Base-by-base conservation (phyloP, 2,113 vertebrate species). In the Motacilla alba region DNA sequence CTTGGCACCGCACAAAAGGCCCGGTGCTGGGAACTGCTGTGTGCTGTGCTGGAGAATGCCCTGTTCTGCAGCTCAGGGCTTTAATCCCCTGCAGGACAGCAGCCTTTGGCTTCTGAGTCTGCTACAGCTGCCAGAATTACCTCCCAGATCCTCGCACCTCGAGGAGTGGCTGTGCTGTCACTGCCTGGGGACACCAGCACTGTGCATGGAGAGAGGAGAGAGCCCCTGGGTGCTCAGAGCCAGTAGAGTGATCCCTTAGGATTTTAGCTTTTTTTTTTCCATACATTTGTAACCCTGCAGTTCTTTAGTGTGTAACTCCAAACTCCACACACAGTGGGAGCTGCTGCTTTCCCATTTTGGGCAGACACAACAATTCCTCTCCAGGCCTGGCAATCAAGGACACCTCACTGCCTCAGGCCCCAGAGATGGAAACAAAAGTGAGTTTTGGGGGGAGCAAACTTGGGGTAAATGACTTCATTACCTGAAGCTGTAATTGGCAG, bases 121-220 rank as follows among this genome's bases (percentile, higher is more conserved):
- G 47, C 8, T 10, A 4, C 2, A 76, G 62, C 7, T 52, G 81
- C n/a, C 55, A 62, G 0, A 0, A 0, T 22, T 60, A 59, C 46
- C 28, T 16, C 62, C 1, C 26, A 30, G 13, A 0, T 2, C 56
- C n/a, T 39, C 27, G 44, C 6, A 4, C 5, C 60, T 16, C 2
- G 3, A 47, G 85, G 24, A 33, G 6, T 33, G 80, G 30, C 62
- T 0, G 0, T 33, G 60, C 56, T 78, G 56, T 19, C n/a, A 6
- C 56, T 53, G 78, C 78, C 24, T 7, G 30, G 74, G 43, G 58
- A 46, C 26, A 21, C 11, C 6, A 9, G 30, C 14, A 5, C 1
- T 2, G 11, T 4, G 39, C 6, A 2, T 1, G 2, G 37, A 55
- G 41, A 13, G 30, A 52, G 26, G 46, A 80, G n/a, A 75, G 46